Evolutionary conservation across 2,797 vertebrate species (phyloP).

Genomic region (Rhinogobio ventralis): DNA sequence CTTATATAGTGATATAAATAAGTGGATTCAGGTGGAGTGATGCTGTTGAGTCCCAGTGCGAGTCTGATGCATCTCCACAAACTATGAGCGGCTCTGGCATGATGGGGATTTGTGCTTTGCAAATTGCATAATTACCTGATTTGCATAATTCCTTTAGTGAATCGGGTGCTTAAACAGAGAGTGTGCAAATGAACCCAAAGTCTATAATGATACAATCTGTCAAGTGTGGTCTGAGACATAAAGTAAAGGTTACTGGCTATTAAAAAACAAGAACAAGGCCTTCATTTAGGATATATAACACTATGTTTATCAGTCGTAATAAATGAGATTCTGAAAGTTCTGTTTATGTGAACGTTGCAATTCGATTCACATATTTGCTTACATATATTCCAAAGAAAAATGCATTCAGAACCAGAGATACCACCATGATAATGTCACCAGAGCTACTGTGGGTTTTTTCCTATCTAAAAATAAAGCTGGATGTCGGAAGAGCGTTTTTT

Average conservation of each 20-base stretch:
- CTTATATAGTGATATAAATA: neutral
- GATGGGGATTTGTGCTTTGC: neutral
- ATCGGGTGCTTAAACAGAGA: neutral
- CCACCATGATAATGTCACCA: no score
- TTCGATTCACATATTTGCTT: neutral
- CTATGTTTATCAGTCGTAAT: neutral
- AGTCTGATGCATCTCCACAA: neutral
- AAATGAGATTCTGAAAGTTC: neutral
- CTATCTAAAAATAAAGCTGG: neutral
- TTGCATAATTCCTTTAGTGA: conserved; percentile 23
- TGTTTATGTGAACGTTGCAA: neutral
- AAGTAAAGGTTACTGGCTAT: neutral
- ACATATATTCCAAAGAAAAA: neutral
- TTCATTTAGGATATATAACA: neutral
- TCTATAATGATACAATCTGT: neutral
- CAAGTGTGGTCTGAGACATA: neutral
- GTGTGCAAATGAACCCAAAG: neutral
- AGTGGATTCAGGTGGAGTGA: neutral
- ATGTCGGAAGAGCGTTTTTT: neutral
- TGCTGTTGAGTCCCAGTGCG: neutral
- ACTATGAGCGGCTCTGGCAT: neutral
- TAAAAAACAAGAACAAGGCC: neutral
- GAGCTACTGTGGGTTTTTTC: no score
- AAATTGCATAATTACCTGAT: conserved; percentile 1
- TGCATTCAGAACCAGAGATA: neutral